phyloP scores from a whole-genome alignment of 2,113 vertebrate genomes.

The Erythrocebus patas region DNA sequence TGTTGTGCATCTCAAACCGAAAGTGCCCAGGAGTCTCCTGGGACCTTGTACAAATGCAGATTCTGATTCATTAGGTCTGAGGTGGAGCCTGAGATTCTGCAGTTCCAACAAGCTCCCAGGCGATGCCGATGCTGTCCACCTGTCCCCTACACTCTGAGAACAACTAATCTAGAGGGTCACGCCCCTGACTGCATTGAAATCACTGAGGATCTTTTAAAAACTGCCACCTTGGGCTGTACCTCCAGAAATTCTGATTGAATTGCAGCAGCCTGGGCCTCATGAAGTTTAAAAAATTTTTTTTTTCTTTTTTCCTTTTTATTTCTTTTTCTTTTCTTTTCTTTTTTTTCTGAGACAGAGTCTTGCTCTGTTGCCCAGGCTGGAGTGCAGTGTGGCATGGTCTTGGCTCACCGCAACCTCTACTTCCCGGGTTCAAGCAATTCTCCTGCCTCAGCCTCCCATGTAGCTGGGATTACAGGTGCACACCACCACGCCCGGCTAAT shows the following conservation, averaged over 20 bases:
- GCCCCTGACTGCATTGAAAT: not conserved
- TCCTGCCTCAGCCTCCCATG: no score
- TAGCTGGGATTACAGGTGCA: no score
- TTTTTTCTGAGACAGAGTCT: no score
- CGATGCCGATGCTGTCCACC: not conserved
- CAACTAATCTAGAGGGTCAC: not conserved
- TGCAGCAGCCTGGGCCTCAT: not conserved
- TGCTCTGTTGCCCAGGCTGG: no score
- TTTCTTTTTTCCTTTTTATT: no score
- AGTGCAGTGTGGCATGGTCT: no score
- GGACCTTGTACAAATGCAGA: not conserved
- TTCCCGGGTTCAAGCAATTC: no score
- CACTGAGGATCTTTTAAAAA: not conserved
- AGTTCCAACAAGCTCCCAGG: not conserved
- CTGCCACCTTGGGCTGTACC: not conserved
- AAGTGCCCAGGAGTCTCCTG: rapidly evolving
- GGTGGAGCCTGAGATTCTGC: not conserved
- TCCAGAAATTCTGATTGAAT: not conserved
- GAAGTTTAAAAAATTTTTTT: no score
- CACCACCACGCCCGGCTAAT: no score
- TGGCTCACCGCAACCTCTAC: no score
- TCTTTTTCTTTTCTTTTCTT: no score
- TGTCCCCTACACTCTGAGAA: not conserved
- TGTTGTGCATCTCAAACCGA: not conserved
- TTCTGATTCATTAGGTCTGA: not conserved